phyloP scores from a whole-genome alignment of 1,140 invertebrate species.

The Drosophila nigromelanica region DNA sequence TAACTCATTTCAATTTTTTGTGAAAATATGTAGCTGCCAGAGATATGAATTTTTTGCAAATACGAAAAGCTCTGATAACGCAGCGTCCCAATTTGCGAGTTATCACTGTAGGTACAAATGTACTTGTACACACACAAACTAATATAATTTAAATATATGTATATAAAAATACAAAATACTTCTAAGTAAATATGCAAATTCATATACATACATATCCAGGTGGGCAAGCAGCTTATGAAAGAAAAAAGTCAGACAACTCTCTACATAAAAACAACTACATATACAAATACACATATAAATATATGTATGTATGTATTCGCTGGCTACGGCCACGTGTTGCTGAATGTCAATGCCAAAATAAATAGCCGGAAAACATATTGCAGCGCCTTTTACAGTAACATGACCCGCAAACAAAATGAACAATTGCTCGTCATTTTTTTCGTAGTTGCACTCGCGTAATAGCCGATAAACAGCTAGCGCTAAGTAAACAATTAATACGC shows the following conservation, averaged over 20 bases:
- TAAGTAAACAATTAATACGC: constrained; percentile 3
- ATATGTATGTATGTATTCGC: not conserved
- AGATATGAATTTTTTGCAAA: not conserved
- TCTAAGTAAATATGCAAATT: not conserved
- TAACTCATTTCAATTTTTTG: too few relatives aligned
- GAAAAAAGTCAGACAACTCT: not conserved
- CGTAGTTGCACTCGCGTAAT: not conserved
- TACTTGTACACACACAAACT: not conserved
- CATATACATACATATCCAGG: constrained; percentile 3
- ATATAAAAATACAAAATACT: not conserved
- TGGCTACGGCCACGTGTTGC: not conserved
- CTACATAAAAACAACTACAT: not conserved
- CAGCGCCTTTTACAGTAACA: not conserved
- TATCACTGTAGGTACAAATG: not conserved
- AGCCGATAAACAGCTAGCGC: not conserved
- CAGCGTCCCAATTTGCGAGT: not conserved
- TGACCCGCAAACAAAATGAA: not conserved
- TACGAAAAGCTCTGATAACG: not conserved
- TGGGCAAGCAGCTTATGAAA: constrained; percentile 20
- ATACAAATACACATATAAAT: not conserved
- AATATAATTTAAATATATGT: not conserved
- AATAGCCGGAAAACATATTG: constrained; percentile 1
- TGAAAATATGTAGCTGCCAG: too few relatives aligned
- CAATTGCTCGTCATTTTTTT: not conserved
- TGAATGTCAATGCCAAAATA: constrained; percentile 24